Percentiles rank a stretch among this genome's conserved stretches.
These are phyloP conservation scores for Sarcophaga rosellei DNA, from an alignment of 2,888 invertebrate genomes.

Conservation along the genomic window DNA sequence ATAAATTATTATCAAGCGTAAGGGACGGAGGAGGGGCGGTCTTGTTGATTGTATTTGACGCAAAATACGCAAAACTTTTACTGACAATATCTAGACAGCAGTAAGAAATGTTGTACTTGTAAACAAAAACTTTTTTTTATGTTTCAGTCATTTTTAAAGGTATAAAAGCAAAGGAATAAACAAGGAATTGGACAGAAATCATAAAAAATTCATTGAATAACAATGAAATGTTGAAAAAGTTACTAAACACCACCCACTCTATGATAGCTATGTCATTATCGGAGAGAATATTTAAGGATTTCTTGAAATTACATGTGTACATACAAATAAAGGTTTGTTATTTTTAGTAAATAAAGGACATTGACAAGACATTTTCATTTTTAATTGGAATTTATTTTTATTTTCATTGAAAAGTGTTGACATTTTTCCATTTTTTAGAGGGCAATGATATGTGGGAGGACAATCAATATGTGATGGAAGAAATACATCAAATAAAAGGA, in stretches of 20 bases:
- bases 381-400: neutral
- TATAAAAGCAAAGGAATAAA: neutral
- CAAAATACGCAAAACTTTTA: slow-evolving; percentile 34
- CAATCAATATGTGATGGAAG: neutral
- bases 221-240: neutral
- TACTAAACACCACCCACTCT: no score
- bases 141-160: neutral
- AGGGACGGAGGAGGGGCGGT: neutral
- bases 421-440: neutral
- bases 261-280: neutral
- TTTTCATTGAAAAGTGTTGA: no score
- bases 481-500: no score
- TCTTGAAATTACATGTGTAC: neutral
- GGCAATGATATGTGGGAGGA: neutral
- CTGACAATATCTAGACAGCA: slow-evolving; percentile 32
- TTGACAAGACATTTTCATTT: neutral
- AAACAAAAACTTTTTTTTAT: neutral
- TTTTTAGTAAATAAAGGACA: slow-evolving; percentile 4
- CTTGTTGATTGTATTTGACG: neutral
- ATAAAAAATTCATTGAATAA: slow-evolving; percentile 30
- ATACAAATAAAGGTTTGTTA: neutral
- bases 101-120: slow-evolving; percentile 20
- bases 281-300: neutral
- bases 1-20: neutral
- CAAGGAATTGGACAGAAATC: neutral